phyloP scores from a whole-genome alignment of 2,113 vertebrate genomes.

The Ceuthmochares aereus region DNA sequence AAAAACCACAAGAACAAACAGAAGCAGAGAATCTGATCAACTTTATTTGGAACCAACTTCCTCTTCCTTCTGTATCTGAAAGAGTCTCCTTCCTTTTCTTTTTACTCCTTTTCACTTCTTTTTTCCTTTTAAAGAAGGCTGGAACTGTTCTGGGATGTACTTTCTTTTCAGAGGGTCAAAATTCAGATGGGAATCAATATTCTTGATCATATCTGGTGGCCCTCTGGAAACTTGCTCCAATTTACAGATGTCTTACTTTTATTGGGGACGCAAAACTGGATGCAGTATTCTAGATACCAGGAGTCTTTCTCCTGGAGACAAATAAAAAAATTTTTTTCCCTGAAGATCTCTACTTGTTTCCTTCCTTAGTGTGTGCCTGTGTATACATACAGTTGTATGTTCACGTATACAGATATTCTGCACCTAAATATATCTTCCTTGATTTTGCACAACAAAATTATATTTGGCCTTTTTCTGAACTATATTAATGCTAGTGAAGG shows the following conservation, averaged over 20 bases:
- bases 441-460: neutral
- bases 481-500: neutral
- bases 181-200: neutral
- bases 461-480: neutral
- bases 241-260: neutral
- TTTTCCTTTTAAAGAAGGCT: neutral
- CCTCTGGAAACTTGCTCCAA: neutral
- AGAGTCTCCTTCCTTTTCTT: neutral
- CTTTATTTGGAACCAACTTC: slow-evolving; percentile 8
- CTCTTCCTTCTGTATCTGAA: neutral
- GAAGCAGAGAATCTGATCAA: neutral
- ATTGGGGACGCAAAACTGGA: neutral
- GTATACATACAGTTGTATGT: neutral
- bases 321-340: neutral
- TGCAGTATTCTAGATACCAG: neutral
- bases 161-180: neutral
- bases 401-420: neutral
- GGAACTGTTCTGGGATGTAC: neutral
- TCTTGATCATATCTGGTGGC: neutral
- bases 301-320: neutral
- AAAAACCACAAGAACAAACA: slow-evolving; percentile 26
- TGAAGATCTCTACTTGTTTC: neutral
- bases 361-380: neutral
- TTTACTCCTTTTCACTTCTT: neutral
- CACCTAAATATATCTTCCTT: neutral